Evolutionary conservation across 2,888 invertebrate species (phyloP).

Genomic region (Dryomyza anilis): DNA sequence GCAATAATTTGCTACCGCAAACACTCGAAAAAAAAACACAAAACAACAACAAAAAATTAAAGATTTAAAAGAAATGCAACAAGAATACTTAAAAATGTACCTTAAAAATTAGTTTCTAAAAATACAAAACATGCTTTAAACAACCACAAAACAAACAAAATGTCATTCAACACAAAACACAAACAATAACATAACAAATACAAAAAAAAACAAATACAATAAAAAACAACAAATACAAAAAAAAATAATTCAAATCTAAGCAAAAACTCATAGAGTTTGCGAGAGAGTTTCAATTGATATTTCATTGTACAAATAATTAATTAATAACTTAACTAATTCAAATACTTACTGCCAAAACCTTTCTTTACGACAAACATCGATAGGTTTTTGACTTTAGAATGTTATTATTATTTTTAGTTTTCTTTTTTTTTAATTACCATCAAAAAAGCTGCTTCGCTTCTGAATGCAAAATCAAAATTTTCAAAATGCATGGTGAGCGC

Average conservation of each 20-base stretch:
- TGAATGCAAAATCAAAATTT: conserved; percentile 26
- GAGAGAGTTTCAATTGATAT: conserved; percentile 14
- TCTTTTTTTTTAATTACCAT: neutral
- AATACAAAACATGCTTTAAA: conserved; percentile 25
- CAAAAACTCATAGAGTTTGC: conserved; percentile 1
- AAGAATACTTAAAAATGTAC: conserved; percentile 41
- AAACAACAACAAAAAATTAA: conserved; percentile 27
- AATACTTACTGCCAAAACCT: conserved; percentile 7
- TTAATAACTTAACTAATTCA: no score
- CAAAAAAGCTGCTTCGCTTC: conserved; percentile 19
- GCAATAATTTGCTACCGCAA: neutral
- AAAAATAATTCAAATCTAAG: neutral
- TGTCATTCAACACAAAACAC: conserved; percentile 1
- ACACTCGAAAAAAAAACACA: conserved; percentile 22
- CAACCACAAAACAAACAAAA: conserved; percentile 8
- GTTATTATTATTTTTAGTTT: no score
- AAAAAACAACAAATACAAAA: neutral
- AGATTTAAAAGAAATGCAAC: conserved; percentile 19
- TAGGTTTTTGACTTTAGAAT: no score
- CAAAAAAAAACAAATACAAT: neutral
- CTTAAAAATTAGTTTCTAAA: conserved; percentile 39
- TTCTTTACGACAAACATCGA: neutral
- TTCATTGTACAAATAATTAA: conserved; percentile 11
- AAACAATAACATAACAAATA: conserved; percentile 6
- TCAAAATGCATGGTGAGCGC: conserved; percentile 27